Evolutionary conservation across 2,113 vertebrate species (phyloP).

Genomic region (Globicephala melas): DNA sequence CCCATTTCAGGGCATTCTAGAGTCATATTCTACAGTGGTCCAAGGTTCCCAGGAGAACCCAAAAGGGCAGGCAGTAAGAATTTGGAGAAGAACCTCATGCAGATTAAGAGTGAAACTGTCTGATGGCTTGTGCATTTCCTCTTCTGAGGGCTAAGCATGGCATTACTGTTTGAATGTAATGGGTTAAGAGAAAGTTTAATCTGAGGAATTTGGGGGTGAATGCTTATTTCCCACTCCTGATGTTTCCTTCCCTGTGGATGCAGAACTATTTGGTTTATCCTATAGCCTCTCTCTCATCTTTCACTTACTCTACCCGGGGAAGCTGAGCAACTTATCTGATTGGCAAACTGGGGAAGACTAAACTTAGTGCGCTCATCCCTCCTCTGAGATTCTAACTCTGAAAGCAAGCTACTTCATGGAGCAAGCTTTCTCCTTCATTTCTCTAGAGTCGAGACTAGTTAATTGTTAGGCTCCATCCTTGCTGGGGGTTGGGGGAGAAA

Average conservation of each 20-base stretch:
- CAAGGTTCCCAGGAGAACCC: background rate
- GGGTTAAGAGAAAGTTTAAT: background rate
- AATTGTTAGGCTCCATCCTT: background rate
- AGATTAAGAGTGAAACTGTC: background rate
- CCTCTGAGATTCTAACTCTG: background rate
- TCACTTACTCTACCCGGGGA: background rate
- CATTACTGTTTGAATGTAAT: background rate
- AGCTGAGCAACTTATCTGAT: background rate
- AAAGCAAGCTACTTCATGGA: background rate
- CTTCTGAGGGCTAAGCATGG: background rate
- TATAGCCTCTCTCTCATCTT: background rate
- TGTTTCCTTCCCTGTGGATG: background rate
- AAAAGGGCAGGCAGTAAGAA: background rate
- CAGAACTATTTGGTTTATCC: background rate
- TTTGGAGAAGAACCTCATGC: background rate
- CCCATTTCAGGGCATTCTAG: background rate
- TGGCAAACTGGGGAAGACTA: background rate
- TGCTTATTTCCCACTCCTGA: background rate
- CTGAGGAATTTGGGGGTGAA: background rate
- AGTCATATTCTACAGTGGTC: background rate
- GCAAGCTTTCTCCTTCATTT: background rate
- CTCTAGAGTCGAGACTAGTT: background rate
- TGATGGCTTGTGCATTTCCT: background rate
- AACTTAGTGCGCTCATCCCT: background rate
- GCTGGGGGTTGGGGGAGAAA: background rate